Evolutionary conservation across 2,113 vertebrate genomes (phyloP).

Genomic region (Promerops cafer): DNA sequence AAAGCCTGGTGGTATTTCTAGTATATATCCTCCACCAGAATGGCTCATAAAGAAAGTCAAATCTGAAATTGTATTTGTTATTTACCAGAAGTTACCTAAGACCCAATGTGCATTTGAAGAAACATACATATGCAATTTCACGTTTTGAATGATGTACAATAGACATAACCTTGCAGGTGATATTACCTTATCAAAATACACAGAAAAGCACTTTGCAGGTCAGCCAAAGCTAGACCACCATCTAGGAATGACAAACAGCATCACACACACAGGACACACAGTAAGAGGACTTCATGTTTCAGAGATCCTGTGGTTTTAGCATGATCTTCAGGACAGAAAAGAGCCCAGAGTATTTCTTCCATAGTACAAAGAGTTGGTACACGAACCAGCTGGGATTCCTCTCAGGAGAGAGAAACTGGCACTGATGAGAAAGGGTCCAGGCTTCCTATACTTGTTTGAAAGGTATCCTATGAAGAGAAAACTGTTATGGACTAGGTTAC

Average conservation of each 20-base stretch:
- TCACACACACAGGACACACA: too few species aligned
- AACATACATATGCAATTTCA: not conserved
- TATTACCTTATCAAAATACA: not conserved
- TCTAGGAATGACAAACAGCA: not conserved
- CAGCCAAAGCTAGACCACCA: not conserved
- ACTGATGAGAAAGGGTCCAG: not conserved
- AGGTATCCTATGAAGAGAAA: not conserved
- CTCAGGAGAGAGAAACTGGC: not conserved
- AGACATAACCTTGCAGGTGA: not conserved
- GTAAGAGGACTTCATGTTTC: not conserved
- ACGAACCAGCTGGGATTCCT: not conserved
- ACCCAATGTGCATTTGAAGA: not conserved
- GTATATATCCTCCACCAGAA: not conserved
- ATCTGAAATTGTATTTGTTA: not conserved
- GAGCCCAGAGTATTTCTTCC: not conserved
- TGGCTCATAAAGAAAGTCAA: not conserved
- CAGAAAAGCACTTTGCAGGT: not conserved
- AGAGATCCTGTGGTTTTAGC: not conserved
- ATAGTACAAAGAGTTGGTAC: not conserved
- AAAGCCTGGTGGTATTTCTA: not conserved
- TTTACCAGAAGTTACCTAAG: not conserved
- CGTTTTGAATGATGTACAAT: not conserved
- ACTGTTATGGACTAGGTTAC: accelerated
- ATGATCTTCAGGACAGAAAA: not conserved
- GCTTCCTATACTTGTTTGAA: not conserved